Conservation (phyloP, 2,888 invertebrate species). For the Cecidostiba fungosa region DNA sequence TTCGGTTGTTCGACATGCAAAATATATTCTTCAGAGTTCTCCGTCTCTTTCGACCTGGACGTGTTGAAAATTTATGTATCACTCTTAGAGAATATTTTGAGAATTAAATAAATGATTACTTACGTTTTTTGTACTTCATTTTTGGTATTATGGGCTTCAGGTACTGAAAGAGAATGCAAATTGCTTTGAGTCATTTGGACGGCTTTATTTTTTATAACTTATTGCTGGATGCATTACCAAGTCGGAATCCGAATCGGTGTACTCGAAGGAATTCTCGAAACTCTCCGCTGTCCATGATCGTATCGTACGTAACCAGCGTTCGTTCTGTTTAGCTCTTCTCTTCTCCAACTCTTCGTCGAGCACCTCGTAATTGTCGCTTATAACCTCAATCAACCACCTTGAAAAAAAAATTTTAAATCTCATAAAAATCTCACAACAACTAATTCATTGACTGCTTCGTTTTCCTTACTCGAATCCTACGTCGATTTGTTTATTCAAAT, state of each 20-base stretch:
- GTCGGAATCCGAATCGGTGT: slow-evolving; percentile 56
- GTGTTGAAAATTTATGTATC: not conserved
- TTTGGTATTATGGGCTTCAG: slow-evolving; percentile 52
- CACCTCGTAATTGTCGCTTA: slow-evolving; percentile 73
- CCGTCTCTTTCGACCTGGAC: slow-evolving; percentile 4
- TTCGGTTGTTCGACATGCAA: slow-evolving; percentile 43
- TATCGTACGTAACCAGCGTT: not conserved
- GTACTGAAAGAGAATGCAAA: slow-evolving; percentile 44
- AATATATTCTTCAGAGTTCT: slow-evolving; percentile 43
- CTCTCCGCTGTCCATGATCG: slow-evolving; percentile 53
- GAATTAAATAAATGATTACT: not conserved
- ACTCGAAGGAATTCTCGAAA: slow-evolving; percentile 42
- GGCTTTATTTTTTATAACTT: not conserved
- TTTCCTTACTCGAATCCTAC: slow-evolving; percentile 75
- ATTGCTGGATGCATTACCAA: slow-evolving; percentile 20
- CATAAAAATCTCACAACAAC: slow-evolving; percentile 3
- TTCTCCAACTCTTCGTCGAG: slow-evolving; percentile 65
- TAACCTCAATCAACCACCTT: slow-evolving; percentile 76
- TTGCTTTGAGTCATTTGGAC: not conserved
- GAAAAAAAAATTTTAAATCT: slow-evolving; percentile 35
- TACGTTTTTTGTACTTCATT: slow-evolving; percentile 20
- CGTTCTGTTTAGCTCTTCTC: slow-evolving; percentile 9
- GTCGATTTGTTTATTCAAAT: slow-evolving; percentile 71
- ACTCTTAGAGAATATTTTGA: not conserved
- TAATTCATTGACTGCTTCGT: slow-evolving; percentile 24